Evolutionary conservation across 2,113 vertebrate species (phyloP).

Genomic region (Callospermophilus lateralis): DNA sequence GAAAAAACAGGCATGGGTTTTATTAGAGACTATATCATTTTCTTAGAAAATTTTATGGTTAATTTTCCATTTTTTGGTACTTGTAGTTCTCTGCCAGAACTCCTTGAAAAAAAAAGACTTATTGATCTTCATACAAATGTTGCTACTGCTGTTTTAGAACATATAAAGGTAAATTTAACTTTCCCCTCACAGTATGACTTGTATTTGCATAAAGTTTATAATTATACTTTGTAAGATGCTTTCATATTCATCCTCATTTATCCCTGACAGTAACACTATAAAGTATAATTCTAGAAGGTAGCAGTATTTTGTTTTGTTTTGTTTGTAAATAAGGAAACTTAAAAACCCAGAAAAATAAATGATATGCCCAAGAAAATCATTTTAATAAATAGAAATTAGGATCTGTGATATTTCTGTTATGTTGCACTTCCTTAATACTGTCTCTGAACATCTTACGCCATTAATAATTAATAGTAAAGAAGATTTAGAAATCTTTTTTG

Average conservation of each 20-base stretch:
- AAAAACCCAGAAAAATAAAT: background rate
- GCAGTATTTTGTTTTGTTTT: background rate
- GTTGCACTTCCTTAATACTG: background rate
- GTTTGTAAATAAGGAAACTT: constrained; percentile 39
- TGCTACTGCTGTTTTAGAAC: constrained; percentile 97
- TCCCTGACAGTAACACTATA: background rate
- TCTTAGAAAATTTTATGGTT: constrained; percentile 61
- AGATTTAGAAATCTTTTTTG: constrained; percentile 21
- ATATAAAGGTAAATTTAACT: constrained; percentile 95
- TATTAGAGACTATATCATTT: constrained; percentile 50
- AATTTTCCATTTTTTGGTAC: constrained; percentile 82
- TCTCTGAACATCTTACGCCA: background rate
- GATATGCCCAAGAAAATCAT: background rate
- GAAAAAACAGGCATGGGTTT: constrained; percentile 7
- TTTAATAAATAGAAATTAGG: background rate
- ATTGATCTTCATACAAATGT: constrained; percentile 99
- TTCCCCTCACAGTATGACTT: background rate
- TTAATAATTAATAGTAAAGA: background rate
- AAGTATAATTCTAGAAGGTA: background rate
- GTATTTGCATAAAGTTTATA: background rate
- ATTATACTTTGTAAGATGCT: constrained; percentile 24
- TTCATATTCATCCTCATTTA: constrained; percentile 35
- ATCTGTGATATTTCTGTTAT: constrained; percentile 15
- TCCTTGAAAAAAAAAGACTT: constrained; percentile 98
- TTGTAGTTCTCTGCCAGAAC: constrained; percentile 97